Percentiles rank a stretch among this genome's conserved stretches.
These are phyloP conservation scores for Falcaria lacertinaria DNA, from an alignment of 2,888 invertebrate species.

Conservation along the genomic window DNA sequence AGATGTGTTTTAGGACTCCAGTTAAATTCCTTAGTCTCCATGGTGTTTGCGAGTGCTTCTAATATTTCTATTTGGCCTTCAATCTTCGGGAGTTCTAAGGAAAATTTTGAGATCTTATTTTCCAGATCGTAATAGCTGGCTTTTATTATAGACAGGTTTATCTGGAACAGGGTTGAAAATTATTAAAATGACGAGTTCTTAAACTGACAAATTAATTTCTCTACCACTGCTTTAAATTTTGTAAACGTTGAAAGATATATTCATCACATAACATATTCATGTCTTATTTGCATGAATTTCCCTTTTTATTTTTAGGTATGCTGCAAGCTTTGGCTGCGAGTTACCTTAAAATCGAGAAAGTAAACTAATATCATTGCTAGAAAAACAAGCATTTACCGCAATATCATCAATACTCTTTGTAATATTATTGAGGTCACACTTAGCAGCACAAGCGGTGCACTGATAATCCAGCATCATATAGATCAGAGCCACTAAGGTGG, in stretches of 20 bases:
- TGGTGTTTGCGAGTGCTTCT: constrained; percentile 43
- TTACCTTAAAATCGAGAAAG: too few species aligned
- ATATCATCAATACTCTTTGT: constrained; percentile 50
- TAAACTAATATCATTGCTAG: too few species aligned
- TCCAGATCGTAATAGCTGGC: constrained; percentile 50
- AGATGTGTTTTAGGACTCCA: constrained; percentile 37
- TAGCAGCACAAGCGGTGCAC: constrained; percentile 39
- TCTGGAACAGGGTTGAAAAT: constrained; percentile 36
- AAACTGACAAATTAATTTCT: too few species aligned
- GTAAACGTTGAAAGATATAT: too few species aligned
- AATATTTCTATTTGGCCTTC: constrained; percentile 59
- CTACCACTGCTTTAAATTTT: too few species aligned
- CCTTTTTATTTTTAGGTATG: too few species aligned
- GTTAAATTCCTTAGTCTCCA: constrained; percentile 31
- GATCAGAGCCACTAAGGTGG: constrained; percentile 41
- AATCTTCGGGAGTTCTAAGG: constrained; percentile 55
- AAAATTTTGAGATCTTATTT: constrained; percentile 40
- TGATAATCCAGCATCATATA: constrained; percentile 57
- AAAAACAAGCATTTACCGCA: constrained; percentile 34
- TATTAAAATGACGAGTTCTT: too few species aligned
- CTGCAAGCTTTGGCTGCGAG: too few species aligned
- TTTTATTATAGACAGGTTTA: constrained; percentile 44
- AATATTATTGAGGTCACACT: constrained; percentile 38
- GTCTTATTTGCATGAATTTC: too few species aligned
- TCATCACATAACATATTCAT: too few species aligned